These are phyloP conservation scores for Cenopis cana DNA, from an alignment of 2,888 invertebrate genomes.

Conservation along the genomic window DNA sequence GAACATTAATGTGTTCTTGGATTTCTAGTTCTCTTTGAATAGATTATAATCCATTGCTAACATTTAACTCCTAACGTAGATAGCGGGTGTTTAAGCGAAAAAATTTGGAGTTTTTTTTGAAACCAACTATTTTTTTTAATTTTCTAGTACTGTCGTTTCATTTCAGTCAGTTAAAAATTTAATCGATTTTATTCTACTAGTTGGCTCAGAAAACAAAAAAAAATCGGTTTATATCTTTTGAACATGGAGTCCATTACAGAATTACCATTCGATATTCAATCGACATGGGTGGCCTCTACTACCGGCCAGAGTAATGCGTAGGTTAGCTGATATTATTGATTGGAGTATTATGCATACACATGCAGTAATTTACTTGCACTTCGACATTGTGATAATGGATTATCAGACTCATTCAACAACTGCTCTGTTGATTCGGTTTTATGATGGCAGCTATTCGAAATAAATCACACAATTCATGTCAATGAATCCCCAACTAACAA, in stretches of 20 bases:
- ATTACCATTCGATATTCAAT: conserved; percentile 39
- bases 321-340: conserved; percentile 36
- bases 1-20: no score
- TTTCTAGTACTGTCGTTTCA: neutral
- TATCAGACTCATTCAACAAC: conserved; percentile 12
- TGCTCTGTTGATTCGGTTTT: conserved; percentile 1
- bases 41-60: no score
- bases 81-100: no score
- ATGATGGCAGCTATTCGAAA: neutral
- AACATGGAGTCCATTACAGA: conserved; percentile 36
- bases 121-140: no score
- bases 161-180: neutral
- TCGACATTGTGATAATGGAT: conserved; percentile 31
- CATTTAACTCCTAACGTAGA: no score
- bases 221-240: conserved; percentile 9
- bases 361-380: conserved; percentile 37
- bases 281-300: conserved; percentile 44
- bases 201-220: neutral
- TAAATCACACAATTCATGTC: conserved; percentile 1
- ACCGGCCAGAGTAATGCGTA: conserved; percentile 37
- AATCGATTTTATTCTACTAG: neutral
- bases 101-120: no score
- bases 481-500: conserved; percentile 15
- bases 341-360: conserved; percentile 40
- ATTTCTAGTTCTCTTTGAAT: no score